A percentile compares a stretch with the other conserved stretches of the same genome.
phyloP scores from a whole-genome alignment of 2,797 vertebrate genomes.

The Enteromius argenteus region DNA sequence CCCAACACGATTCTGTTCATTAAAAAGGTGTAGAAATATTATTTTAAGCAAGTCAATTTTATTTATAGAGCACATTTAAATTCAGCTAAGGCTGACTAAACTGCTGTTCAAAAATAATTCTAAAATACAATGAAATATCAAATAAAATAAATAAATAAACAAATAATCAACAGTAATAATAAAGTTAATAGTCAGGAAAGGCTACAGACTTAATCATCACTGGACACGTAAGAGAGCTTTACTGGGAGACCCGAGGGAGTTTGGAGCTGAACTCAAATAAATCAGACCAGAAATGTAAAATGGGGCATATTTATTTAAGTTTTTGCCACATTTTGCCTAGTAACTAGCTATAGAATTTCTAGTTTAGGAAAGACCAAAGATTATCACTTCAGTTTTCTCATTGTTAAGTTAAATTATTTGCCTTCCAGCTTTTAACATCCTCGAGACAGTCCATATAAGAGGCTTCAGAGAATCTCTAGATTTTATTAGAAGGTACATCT shows the following conservation, averaged over 20 bases:
- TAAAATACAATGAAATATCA: not conserved
- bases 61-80: not conserved
- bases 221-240: not conserved
- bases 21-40: not conserved
- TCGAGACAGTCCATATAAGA: no score
- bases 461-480: not conserved
- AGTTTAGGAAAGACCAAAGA: no score
- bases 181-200: not conserved
- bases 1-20: constrained; percentile 87
- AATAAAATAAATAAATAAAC: no score
- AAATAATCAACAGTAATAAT: not conserved
- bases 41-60: not conserved
- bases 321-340: no score
- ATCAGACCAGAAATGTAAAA: not conserved
- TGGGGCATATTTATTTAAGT: not conserved
- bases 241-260: not conserved
- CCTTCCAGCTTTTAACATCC: not conserved
- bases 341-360: no score
- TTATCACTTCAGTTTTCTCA: no score
- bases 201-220: not conserved
- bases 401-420: no score
- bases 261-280: not conserved
- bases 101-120: not conserved
- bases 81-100: no score
- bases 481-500: not conserved